These are phyloP conservation scores for Smittia aterrima DNA, from an alignment of 2,888 invertebrate species.

Conservation along the genomic window DNA sequence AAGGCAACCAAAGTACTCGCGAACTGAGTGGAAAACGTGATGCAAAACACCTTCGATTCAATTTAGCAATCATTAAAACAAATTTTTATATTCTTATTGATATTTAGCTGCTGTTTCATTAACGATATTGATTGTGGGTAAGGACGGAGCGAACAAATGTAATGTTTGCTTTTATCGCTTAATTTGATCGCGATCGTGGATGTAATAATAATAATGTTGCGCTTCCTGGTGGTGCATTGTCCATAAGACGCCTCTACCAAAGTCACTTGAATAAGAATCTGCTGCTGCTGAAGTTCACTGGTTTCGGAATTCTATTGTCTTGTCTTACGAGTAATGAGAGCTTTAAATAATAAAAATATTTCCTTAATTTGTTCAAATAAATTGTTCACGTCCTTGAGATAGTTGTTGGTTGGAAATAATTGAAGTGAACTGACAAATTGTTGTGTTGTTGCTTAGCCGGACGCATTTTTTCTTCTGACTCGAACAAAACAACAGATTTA, in stretches of 20 bases:
- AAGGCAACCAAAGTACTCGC: background rate
- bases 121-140: slow-evolving; percentile 24
- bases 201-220: slow-evolving; percentile 8
- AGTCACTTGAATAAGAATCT: background rate
- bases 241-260: background rate
- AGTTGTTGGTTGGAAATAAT: slow-evolving; percentile 7
- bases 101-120: background rate
- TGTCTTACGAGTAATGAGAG: background rate
- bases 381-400: slow-evolving; percentile 26
- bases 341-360: slow-evolving; percentile 20
- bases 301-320: slow-evolving; percentile 17
- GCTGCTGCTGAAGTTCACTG: background rate
- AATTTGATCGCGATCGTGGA: slow-evolving; percentile 15
- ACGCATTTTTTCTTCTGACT: background rate
- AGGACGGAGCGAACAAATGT: background rate
- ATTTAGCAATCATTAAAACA: slow-evolving; percentile 35
- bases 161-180: slow-evolving; percentile 29
- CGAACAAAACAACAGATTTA: background rate
- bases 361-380: slow-evolving; percentile 24
- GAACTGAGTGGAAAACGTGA: slow-evolving; percentile 21
- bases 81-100: slow-evolving; percentile 30
- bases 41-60: slow-evolving; percentile 40
- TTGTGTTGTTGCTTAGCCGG: too few species aligned
- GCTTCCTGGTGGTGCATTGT: background rate
- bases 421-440: background rate